Base-by-base conservation (phyloP, 2,113 vertebrate species). In the Cariama cristata region DNA sequence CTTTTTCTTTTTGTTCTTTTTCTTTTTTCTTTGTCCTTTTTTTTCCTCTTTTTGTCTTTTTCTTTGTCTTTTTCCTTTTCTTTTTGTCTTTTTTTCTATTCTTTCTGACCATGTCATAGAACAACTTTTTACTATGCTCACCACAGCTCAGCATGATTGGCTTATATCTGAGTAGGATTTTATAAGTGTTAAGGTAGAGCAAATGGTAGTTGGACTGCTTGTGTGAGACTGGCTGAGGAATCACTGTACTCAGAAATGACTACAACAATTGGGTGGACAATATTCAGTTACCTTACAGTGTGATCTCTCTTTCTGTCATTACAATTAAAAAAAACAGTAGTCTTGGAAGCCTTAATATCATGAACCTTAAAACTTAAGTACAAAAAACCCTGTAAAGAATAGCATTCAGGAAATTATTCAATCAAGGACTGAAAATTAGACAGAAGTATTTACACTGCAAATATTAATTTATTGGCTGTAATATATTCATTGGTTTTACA, bases 381-480 rank as follows among this genome's bases (percentile, higher is more conserved):
- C 32, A 44, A 75, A 75, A 86, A 73, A 1, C 2, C 2, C 21
- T 52, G 11, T 42, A 64, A 67, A 91, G 62, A 82, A 59, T 67
- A 58, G 22, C 69, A 82, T 45, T 16, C 69, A 72, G 69, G 53
- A 96, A 79, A 87, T 63, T 6, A 50, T 69, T 87, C 35, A 35
- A 4, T n/a, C 40, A 77, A 16, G 22, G 35, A 60, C 0, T 60
- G 35, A 79, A 96, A 94, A 82, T 27, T n/a, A 69, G 35, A 72
- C 26, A 73, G 52, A 79, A 56, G 42, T 95, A 76, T 94, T 95
- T 95, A 88, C 88, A 64, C 22, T 67, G 72, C 55, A 93, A 91
- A 94, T 92, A 84, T 33, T 84, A 38, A 91, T 88, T 79, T 79
- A 71, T 56, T 91, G 9, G 24, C 66, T 80, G 72, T 66, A 80